Evolutionary conservation across 2,888 invertebrate species (phyloP).

Genomic region (Linnaemya tessellans): DNA sequence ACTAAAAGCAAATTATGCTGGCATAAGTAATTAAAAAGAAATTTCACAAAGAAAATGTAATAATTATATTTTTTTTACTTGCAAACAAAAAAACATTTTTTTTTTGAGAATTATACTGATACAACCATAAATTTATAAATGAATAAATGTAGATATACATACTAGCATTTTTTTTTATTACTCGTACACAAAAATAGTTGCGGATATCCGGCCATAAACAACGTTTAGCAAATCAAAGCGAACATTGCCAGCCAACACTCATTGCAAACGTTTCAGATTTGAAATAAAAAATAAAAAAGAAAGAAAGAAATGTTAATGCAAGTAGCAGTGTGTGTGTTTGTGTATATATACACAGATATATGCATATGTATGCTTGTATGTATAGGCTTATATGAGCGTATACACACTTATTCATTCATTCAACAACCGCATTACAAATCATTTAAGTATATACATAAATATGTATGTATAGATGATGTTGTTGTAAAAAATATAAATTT

Average conservation of each 20-base stretch:
- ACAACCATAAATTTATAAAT: constrained; percentile 9
- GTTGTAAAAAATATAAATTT: constrained; percentile 30
- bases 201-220: constrained; percentile 73
- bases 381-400: background rate
- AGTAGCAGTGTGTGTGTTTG: background rate
- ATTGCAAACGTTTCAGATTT: constrained; percentile 54
- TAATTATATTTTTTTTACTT: background rate
- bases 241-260: constrained; percentile 66
- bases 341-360: background rate
- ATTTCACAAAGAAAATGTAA: constrained; percentile 36
- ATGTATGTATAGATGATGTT: background rate
- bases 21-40: constrained; percentile 51
- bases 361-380: too few species aligned
- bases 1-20: background rate
- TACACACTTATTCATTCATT: constrained; percentile 28
- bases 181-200: constrained; percentile 70
- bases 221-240: constrained; percentile 70
- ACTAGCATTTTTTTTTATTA: constrained; percentile 23
- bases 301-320: constrained; percentile 22
- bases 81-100: background rate
- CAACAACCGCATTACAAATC: constrained; percentile 29
- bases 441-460: background rate
- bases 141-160: constrained; percentile 9
- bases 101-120: background rate
- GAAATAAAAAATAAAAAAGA: constrained; percentile 23